phyloP scores from a whole-genome alignment of 2,797 vertebrate genomes.

The Ara ararauna region DNA sequence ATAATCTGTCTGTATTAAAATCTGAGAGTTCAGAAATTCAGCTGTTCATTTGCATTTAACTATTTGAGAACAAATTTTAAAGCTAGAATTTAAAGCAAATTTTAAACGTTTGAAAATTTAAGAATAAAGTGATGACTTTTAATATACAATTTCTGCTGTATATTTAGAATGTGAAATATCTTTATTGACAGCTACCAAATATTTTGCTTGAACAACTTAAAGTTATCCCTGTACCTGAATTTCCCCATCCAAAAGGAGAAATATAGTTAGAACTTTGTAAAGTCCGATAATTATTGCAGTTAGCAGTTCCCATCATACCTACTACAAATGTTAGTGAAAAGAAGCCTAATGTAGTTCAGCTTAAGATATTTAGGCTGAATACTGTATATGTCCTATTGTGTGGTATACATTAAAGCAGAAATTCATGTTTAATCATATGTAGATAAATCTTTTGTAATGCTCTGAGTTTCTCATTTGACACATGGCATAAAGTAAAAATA shows the following conservation, averaged over 20 bases:
- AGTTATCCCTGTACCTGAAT: neutral
- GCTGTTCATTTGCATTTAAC: neutral
- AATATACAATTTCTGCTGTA: neutral
- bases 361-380: neutral
- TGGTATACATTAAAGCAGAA: neutral
- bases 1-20: neutral
- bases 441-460: neutral
- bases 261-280: neutral
- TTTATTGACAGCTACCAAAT: neutral
- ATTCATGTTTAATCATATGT: fast-evolving
- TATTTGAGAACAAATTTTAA: neutral
- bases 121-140: neutral
- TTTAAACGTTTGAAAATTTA: neutral
- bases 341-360: neutral
- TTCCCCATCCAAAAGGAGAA: neutral
- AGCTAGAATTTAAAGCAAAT: neutral
- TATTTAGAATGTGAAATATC: neutral
- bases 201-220: neutral
- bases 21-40: neutral
- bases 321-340: neutral
- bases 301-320: neutral
- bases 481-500: neutral
- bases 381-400: neutral
- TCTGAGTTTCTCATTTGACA: neutral
- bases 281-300: neutral